These are phyloP conservation scores for Trachurus trachurus DNA, from an alignment of 2,797 vertebrate species.

Conservation along the genomic window DNA sequence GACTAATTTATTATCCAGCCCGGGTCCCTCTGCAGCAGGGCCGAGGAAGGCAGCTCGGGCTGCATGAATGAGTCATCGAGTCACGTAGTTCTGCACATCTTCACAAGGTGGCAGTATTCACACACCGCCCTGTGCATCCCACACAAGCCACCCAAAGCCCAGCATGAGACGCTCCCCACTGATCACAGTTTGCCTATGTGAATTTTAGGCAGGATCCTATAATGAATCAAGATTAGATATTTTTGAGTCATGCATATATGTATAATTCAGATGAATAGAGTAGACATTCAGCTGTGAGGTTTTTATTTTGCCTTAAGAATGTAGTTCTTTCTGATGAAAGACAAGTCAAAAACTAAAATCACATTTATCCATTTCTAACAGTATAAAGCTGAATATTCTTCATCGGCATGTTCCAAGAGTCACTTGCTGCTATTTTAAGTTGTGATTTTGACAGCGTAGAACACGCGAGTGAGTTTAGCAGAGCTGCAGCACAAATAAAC, in stretches of 20 bases:
- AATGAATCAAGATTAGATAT: slow-evolving; percentile 59
- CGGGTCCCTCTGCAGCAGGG: slow-evolving; percentile 62
- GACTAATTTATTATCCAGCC: slow-evolving; percentile 77
- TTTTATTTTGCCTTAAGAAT: slow-evolving; percentile 17
- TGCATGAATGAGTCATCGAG: slow-evolving; percentile 68
- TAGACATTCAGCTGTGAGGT: not conserved
- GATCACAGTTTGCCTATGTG: slow-evolving; percentile 43
- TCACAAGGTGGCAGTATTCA: slow-evolving; percentile 80
- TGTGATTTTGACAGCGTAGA: not conserved
- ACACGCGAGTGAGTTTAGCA: slow-evolving; percentile 34
- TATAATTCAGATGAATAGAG: slow-evolving; percentile 45
- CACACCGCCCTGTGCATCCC: slow-evolving; percentile 37
- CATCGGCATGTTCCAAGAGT: slow-evolving; percentile 11
- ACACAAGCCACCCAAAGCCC: not conserved
- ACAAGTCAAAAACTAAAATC: not conserved
- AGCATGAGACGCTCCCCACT: slow-evolving; percentile 36
- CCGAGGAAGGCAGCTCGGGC: slow-evolving; percentile 41
- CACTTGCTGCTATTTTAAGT: not conserved
- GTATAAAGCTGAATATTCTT: not conserved
- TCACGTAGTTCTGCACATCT: slow-evolving; percentile 13
- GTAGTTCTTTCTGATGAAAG: slow-evolving; percentile 1
- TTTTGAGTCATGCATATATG: slow-evolving; percentile 60
- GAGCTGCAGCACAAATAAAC: slow-evolving; percentile 44
- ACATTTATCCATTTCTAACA: not conserved
- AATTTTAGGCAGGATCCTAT: slow-evolving; percentile 59